Evolutionary conservation across 2,113 vertebrate species (phyloP), one percentile per base, ranked within the genome.

Genomic region (Sinocyclocheilus maitianheensis): DNA sequence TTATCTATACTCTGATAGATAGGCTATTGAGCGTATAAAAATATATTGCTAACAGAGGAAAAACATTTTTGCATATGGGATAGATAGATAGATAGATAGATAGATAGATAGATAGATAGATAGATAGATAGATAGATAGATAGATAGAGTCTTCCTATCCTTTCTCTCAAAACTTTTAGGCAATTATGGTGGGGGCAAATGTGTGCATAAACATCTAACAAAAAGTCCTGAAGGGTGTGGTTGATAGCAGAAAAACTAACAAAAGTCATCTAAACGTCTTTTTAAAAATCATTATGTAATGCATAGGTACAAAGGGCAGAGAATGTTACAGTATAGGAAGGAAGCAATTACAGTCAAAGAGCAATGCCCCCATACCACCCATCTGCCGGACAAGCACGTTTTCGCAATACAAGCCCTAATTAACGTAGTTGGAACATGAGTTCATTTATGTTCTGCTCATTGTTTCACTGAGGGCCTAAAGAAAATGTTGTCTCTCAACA

Each of bases 321-420:
- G 14, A 51, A 34, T 12, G 0, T 92, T 94, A 92, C 88, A 89
- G 87, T 74, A 60, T 22, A 92, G 93, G 91, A 95, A 93, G 91
- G 91, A 94, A 94, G 93, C 93, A 94, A 94, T 94, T 95, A 94
- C 92, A 94, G 91, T 92, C 92, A 92, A 91, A 93, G 87, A 74
- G 93, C 86, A 90, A 91, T 93, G 91, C 91, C 91, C 91, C 91
- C 93, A 34, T 91, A 92, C 90, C 89, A 90, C 93, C 93, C 93
- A 95, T 94, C 93, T 94, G 93, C 93, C 92, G 89, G 90, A 91
- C 91, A 89, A 92, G 92, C 90, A 83, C 92, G 90, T 89, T 90
- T 91, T 90, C 91, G 85, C 92, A 89, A 89, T 89, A 89, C 92
- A 86, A 91, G 92, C 92, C 92, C 92, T 91, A 92, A 94, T 94